Evolutionary conservation across 2,113 vertebrate genomes (phyloP), one percentile per base, ranked within the genome.

Genomic region (Rhinopithecus roxellana): DNA sequence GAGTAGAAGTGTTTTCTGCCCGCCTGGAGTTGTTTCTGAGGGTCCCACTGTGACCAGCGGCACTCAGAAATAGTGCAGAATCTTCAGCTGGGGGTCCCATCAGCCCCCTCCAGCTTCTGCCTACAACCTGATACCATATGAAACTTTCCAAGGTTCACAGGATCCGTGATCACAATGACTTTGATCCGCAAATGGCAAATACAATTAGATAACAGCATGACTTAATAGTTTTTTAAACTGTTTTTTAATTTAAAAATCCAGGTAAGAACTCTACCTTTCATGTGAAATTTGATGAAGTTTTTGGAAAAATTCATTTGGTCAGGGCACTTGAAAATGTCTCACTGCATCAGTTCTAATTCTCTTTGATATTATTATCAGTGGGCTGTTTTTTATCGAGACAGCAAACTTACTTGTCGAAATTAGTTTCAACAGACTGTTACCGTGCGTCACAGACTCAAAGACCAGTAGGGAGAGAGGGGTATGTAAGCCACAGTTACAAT

Each of bases 171-270:
- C 3, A 25, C 55, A 43, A 2, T 57, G 89, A 89, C 61, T 57
- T 23, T 50, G 81, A 94, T 13, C 23, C 32, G 22, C 85, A 43
- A 72, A 88, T 48, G 80, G 55, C 50, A 85, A 67, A 83, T 75
- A 32, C 55, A 59, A 90, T 32, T 79, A 48, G 84, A 83, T 3
- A 77, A 72, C 0, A 57, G 22, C 70, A 70, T 18, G 74, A 81
- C 13, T n/a, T 78, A 43, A 23, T 35, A n/a, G 8, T 79, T 96
- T 89, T 95, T 83, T 61, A 95, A 90, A 50, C 61, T 43, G 25
- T 30, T 90, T 43, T 64, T 94, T 89, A 72, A 81, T 70, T 92
- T 89, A 87, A 96, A 96, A 96, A 48, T 64, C 72, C 90, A 83
- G 27, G 77, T 69, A 64, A 86, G 61, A 40, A 59, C 43, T 72